Conservation (phyloP, 2,888 invertebrate species). For the Drosophila suboccidentalis region DNA sequence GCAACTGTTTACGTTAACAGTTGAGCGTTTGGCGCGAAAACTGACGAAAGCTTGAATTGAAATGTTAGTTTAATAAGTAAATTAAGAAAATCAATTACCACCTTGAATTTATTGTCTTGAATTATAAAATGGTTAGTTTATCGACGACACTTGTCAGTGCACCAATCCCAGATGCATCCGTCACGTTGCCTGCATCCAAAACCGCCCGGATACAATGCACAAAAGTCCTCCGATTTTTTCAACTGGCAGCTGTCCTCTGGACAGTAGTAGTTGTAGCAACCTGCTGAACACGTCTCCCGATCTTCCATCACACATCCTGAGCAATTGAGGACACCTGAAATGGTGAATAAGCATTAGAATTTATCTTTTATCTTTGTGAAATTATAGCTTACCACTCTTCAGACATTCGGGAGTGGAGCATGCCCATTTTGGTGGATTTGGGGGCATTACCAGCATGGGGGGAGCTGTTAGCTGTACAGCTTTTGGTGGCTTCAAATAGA, state of each 20-base stretch:
- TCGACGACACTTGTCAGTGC: conserved; percentile 46
- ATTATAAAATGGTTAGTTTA: background rate
- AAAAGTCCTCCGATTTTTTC: conserved; percentile 65
- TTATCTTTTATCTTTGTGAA: background rate
- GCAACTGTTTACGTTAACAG: conserved; percentile 17
- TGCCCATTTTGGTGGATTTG: conserved; percentile 66
- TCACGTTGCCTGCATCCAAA: conserved; percentile 66
- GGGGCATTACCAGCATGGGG: conserved; percentile 74
- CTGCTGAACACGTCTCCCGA: conserved; percentile 64
- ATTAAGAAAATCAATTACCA: background rate
- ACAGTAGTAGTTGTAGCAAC: conserved; percentile 75
- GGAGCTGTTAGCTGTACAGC: conserved; percentile 45
- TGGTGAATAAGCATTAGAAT: background rate
- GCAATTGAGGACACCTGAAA: conserved; percentile 66
- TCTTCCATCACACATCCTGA: conserved; percentile 70
- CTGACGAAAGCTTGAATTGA: background rate
- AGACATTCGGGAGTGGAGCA: conserved; percentile 62
- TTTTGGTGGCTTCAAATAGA: conserved; percentile 70
- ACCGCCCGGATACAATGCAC: conserved; percentile 66
- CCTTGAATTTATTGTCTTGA: background rate
- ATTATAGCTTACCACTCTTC: conserved; percentile 51
- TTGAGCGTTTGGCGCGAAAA: conserved; percentile 7
- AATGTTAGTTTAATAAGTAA: too few relatives aligned
- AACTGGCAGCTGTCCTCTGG: conserved; percentile 62
- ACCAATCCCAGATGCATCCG: conserved; percentile 81